These are phyloP conservation scores for Nephotettix cincticeps DNA, from an alignment of 1,140 invertebrate genomes.

Conservation along the genomic window DNA sequence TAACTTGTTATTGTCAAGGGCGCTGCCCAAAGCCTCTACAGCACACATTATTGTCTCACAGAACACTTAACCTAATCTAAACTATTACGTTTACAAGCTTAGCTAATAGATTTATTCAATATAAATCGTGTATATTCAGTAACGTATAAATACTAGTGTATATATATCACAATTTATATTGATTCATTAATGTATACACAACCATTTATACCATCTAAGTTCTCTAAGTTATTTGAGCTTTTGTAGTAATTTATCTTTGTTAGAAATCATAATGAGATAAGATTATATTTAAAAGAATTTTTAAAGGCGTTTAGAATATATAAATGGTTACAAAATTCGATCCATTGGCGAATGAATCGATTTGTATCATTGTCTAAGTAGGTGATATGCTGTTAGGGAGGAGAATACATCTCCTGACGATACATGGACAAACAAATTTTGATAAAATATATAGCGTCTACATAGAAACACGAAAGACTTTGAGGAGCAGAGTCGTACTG, in stretches of 20 bases:
- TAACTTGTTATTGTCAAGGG: constrained; percentile 14
- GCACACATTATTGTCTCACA: constrained; percentile 4
- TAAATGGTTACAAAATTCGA: neutral
- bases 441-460: constrained; percentile 1
- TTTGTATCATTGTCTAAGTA: too few species aligned
- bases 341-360: too few species aligned
- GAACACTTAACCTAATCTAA: constrained; percentile 4
- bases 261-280: neutral
- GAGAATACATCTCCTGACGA: neutral
- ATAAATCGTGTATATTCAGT: constrained; percentile 11
- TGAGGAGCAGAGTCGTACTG: neutral
- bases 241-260: neutral
- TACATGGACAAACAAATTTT: neutral
- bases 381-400: neutral
- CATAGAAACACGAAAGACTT: constrained; percentile 13
- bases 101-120: constrained; percentile 20
- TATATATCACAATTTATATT: neutral
- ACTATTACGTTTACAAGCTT: constrained; percentile 7
- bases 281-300: constrained; percentile 1
- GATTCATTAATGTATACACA: constrained; percentile 1
- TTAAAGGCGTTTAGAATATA: constrained; percentile 17
- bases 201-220: constrained; percentile 10
- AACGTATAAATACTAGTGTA: constrained; percentile 12
- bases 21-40: neutral
- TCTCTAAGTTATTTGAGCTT: constrained; percentile 23